Base-by-base conservation (phyloP, 2,888 invertebrate genomes). In the Pediacus dermestoides region DNA sequence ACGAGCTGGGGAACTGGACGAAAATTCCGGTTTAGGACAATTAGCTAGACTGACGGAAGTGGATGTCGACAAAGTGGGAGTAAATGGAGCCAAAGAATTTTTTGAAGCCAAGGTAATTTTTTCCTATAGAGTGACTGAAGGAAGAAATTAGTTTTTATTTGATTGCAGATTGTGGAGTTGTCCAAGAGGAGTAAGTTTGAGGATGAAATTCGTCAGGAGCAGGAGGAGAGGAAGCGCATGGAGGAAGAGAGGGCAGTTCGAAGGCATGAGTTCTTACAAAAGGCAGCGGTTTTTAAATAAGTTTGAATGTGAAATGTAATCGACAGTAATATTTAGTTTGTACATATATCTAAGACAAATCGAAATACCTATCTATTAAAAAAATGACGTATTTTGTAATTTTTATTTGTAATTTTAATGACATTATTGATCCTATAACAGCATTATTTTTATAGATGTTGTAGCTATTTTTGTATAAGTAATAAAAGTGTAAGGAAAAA, bases 41-140 rank as follows among this genome's bases (percentile, higher is more conserved):
- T 70, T 95, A 55, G 94, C 93, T 4, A 77, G 83, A 50, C 72
- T 94, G 16, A 88, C 90, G 3, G 94, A 94, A 72, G 87, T 95
- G 41, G 85, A 92, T 63, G 94, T 95, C 0, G 90, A 92, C 49
- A 85, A 91, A 73, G 92, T 92, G 11, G 95, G 95, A 1, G 95
- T 95, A 0, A 86, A 85, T 48, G 95, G 93, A 8, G 95, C 95
- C 18, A 94, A 94, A 67, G 84, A 86, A 63, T 95, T 95, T 74
- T 95, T 95, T 63, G 92, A 94, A 74, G 91, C 93, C 0, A 95
- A 95, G 74, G 85, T 84, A 66, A 52, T n/a, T n/a, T n/a, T n/a
- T n/a, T n/a, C n/a, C n/a, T n/a, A n/a, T n/a, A n/a, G 11, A 7
- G 9, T 10, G 13, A 39, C 15, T 34, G 9, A 12, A 2, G 4